phyloP scores from a whole-genome alignment of 2,888 invertebrate genomes.

The Eupeodes luniger region DNA sequence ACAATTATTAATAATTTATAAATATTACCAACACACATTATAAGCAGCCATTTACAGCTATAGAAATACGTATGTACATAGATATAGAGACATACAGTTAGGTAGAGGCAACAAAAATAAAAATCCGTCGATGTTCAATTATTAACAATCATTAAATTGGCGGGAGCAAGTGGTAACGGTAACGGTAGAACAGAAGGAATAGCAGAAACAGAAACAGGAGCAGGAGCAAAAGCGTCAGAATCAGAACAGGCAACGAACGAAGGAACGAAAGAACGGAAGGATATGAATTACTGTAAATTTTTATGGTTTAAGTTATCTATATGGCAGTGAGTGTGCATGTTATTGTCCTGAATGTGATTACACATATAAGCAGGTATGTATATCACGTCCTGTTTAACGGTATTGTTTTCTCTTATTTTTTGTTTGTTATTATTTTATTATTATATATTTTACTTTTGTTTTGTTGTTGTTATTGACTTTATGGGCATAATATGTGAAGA shows the following conservation, averaged over 20 bases:
- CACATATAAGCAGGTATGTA: constrained; percentile 31
- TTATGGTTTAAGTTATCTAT: constrained; percentile 45
- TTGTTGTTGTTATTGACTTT: constrained; percentile 27
- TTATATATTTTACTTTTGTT: neutral
- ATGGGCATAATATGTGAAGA: constrained; percentile 44
- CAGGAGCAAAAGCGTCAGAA: neutral
- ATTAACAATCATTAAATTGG: constrained; percentile 45
- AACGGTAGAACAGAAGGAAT: no score
- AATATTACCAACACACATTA: neutral
- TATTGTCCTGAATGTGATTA: constrained; percentile 41
- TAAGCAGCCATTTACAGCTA: constrained; percentile 8
- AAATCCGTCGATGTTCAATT: constrained; percentile 33
- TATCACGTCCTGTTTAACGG: constrained; percentile 39
- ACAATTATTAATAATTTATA: constrained; percentile 8
- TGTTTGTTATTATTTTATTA: constrained; percentile 22
- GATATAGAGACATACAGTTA: neutral
- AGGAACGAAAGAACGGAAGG: constrained; percentile 18
- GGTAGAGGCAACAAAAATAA: neutral
- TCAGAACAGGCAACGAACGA: no score
- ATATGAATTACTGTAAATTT: constrained; percentile 56
- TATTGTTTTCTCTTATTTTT: neutral
- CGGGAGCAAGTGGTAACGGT: constrained; percentile 25
- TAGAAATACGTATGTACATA: neutral
- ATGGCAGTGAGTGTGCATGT: constrained; percentile 31
- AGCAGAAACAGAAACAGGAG: neutral